Conservation (phyloP, 2,797 vertebrate species). For the Salmo trutta region DNA sequence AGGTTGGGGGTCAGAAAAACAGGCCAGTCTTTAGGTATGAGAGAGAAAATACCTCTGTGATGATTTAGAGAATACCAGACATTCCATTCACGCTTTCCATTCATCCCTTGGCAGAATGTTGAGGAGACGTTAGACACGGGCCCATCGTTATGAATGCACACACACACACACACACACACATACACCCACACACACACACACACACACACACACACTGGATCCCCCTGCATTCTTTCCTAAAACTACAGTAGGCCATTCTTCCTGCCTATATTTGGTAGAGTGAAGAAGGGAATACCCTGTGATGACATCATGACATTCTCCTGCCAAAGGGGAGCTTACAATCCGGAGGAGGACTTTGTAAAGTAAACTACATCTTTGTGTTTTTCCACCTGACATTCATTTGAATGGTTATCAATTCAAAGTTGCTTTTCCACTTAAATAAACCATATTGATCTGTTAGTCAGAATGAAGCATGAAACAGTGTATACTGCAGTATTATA, state of each 20-base stretch:
- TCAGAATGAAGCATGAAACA: neutral
- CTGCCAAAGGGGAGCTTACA: constrained; percentile 37
- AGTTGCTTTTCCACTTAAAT: neutral
- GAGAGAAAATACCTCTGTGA: constrained; percentile 35
- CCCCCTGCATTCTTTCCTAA: constrained; percentile 50
- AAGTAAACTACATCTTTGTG: neutral
- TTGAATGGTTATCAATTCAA: neutral
- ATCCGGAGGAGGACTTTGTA: constrained; percentile 12
- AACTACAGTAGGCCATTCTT: constrained; percentile 43
- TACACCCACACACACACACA: constrained; percentile 28
- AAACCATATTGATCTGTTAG: neutral
- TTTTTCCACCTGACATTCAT: neutral
- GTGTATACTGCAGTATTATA: neutral
- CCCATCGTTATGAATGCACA: constrained; percentile 30
- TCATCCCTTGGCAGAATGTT: constrained; percentile 45
- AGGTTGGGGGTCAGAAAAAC: constrained; percentile 19
- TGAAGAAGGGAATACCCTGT: constrained; percentile 57
- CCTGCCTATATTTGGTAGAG: constrained; percentile 55
- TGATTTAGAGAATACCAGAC: constrained; percentile 47
- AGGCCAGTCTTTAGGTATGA: constrained; percentile 36
- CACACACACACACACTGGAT: constrained; percentile 26
- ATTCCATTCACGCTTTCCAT: constrained; percentile 42
- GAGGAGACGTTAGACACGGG: constrained; percentile 28
- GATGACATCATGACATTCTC: constrained; percentile 51
- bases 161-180: constrained; percentile 28